These are phyloP conservation scores for Seriola quinqueradiata DNA, from an alignment of 2,113 vertebrate species.

Conservation along the genomic window DNA sequence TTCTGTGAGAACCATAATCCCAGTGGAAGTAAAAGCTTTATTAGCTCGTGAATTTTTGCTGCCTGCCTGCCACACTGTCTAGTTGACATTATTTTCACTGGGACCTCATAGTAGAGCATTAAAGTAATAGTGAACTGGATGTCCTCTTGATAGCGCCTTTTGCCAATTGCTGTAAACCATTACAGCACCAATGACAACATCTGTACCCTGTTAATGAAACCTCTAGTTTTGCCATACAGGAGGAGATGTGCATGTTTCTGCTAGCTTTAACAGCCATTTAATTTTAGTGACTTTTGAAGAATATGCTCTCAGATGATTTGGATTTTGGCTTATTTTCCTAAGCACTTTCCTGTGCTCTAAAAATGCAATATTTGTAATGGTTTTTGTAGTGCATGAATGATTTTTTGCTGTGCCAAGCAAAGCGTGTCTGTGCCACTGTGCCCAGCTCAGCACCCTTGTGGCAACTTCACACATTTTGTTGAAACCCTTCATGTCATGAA, in stretches of 20 bases:
- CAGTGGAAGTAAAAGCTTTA: conserved; percentile 66
- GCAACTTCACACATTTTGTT: conserved; percentile 30
- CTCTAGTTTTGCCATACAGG: not conserved
- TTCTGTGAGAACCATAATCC: conserved; percentile 74
- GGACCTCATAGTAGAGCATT: conserved; percentile 14
- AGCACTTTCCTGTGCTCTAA: conserved; percentile 10
- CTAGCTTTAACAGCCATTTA: not conserved
- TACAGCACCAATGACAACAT: conserved; percentile 27
- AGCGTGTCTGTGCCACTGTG: conserved; percentile 6
- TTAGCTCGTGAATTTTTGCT: conserved; percentile 73
- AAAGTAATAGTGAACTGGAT: conserved; percentile 24
- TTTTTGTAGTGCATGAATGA: conserved; percentile 10
- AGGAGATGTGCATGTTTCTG: not conserved
- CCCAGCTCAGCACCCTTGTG: conserved; percentile 10
- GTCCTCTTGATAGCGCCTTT: conserved; percentile 14
- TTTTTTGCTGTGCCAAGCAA: not conserved
- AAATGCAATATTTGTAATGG: conserved; percentile 29
- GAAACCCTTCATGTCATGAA: conserved; percentile 5
- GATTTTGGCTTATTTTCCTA: conserved; percentile 20
- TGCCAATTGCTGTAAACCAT: conserved; percentile 1
- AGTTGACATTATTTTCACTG: conserved; percentile 30
- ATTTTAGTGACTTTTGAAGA: not conserved
- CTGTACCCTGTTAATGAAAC: conserved; percentile 31
- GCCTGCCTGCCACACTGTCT: conserved; percentile 19
- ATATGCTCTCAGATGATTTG: conserved; percentile 18